Conservation (phyloP, 35 echinoderm and acorn worm species). For the Apostichopus californicus region DNA sequence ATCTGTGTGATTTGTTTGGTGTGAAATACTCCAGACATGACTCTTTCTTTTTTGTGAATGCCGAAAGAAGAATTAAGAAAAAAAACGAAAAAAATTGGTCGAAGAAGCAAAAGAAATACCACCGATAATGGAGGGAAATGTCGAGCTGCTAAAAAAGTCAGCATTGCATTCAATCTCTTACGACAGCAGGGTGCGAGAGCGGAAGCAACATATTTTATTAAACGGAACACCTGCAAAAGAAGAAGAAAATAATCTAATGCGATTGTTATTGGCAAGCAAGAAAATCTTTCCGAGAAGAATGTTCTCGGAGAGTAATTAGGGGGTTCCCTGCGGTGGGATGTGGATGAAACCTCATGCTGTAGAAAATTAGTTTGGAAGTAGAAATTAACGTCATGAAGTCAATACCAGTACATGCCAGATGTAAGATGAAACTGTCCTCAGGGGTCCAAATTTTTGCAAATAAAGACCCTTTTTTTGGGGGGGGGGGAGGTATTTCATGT, state of each 20-base stretch:
- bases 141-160: no score
- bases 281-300: background rate
- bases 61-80: no score
- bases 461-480: no score
- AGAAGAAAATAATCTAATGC: background rate
- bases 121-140: no score
- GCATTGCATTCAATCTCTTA: background rate
- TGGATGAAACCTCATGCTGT: background rate
- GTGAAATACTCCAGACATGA: background rate
- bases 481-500: no score
- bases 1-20: background rate
- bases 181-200: background rate
- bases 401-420: background rate
- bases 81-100: no score
- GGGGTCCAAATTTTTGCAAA: no score
- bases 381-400: background rate
- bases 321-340: background rate
- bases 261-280: no score
- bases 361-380: background rate
- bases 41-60: no score
- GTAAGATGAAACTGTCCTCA: background rate
- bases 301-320: background rate
- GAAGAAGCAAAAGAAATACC: no score
- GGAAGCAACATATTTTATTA: background rate
- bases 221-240: background rate